Conservation (phyloP, 2,113 vertebrate genomes). For the Saccopteryx leptura region DNA sequence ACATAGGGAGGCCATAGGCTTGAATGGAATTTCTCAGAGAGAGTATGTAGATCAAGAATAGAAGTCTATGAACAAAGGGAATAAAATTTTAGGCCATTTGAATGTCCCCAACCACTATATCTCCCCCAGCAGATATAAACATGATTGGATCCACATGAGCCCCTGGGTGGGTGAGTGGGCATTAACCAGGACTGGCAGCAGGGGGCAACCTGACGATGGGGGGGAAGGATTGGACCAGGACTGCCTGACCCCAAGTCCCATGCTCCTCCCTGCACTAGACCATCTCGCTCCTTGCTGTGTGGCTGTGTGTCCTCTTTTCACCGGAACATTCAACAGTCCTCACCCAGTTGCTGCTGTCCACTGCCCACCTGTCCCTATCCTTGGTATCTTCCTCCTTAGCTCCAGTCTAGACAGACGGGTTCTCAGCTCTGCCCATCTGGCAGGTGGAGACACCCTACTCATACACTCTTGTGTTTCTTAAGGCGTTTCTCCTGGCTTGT, state of each 20-base stretch:
- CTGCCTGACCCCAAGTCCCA: neutral
- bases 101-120: neutral
- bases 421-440: neutral
- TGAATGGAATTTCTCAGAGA: neutral
- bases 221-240: neutral
- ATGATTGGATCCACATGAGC: neutral
- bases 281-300: neutral
- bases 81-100: neutral
- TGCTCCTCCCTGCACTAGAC: neutral
- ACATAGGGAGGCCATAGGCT: neutral
- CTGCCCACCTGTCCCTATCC: neutral
- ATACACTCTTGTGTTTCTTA: neutral
- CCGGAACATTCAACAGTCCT: neutral
- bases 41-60: neutral
- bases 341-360: neutral
- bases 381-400: neutral
- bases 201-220: accelerated
- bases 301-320: neutral
- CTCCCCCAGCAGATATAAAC: neutral
- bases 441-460: neutral
- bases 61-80: neutral
- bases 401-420: neutral
- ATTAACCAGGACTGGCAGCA: neutral
- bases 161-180: neutral
- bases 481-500: neutral